Conservation (phyloP, 2,888 invertebrate species). For the Monochamus alternatus region DNA sequence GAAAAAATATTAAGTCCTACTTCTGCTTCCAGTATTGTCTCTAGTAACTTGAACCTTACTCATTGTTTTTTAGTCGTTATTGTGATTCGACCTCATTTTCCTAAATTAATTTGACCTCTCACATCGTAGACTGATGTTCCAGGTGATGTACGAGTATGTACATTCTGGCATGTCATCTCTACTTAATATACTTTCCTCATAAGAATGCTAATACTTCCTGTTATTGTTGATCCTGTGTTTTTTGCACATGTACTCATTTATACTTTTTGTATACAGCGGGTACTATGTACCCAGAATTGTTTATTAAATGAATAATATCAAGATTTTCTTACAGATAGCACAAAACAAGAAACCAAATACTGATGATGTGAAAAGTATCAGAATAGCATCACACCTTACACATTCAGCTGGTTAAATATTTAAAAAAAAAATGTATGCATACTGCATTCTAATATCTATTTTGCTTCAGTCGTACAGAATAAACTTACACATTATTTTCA, state of each 20-base stretch:
- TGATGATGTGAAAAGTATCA: not conserved
- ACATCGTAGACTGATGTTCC: not conserved
- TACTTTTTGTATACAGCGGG: not conserved
- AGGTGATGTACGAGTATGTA: not conserved
- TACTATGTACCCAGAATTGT: slow-evolving; percentile 19
- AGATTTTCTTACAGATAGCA: slow-evolving; percentile 17
- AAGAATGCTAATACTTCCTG: slow-evolving; percentile 22
- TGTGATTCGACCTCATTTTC: slow-evolving; percentile 3
- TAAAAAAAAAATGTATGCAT: not conserved
- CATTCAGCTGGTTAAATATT: not conserved
- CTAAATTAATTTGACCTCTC: slow-evolving; percentile 8
- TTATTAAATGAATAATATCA: slow-evolving; percentile 18
- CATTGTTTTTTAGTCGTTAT: not conserved
- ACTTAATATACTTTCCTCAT: slow-evolving; percentile 11
- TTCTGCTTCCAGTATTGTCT: not conserved
- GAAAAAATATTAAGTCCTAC: not conserved
- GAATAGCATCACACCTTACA: not conserved
- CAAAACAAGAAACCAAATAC: slow-evolving; percentile 2
- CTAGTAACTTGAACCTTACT: not conserved
- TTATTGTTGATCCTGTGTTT: slow-evolving; percentile 8
- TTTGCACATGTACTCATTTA: slow-evolving; percentile 15
- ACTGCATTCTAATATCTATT: too few relatives aligned
- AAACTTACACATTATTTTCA: too few relatives aligned
- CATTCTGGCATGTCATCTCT: not conserved
- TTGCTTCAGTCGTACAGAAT: too few relatives aligned